phyloP scores from a whole-genome alignment of 2,113 vertebrate species.

The Neomonachus schauinslandi region DNA sequence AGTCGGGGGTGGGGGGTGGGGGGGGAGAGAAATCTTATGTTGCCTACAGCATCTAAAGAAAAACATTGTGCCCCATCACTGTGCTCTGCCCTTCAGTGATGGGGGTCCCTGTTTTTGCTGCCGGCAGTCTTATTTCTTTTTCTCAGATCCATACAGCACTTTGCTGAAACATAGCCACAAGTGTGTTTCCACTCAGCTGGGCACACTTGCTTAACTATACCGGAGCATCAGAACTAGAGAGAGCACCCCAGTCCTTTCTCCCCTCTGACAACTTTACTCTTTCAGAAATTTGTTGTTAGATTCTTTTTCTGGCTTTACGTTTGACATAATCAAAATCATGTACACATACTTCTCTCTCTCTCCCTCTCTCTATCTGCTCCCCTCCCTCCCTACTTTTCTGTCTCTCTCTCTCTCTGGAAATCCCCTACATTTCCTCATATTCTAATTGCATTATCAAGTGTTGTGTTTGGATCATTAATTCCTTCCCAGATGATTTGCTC shows the following conservation, averaged over 20 bases:
- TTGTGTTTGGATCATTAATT: constrained; percentile 70
- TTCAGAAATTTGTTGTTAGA: not conserved
- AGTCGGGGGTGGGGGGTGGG: not conserved
- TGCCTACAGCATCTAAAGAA: not conserved
- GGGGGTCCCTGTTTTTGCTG: not conserved
- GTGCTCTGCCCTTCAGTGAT: accelerated
- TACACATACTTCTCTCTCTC: not conserved
- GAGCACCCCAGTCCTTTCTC: not conserved
- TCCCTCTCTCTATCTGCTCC: not conserved
- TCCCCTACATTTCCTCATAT: not conserved
- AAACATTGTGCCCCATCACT: accelerated
- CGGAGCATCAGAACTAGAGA: not conserved
- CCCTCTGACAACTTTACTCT: not conserved
- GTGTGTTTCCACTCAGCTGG: constrained; percentile 1
- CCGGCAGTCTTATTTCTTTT: not conserved
- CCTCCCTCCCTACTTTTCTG: not conserved
- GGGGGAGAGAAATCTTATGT: not conserved
- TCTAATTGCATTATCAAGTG: constrained; percentile 65
- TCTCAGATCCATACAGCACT: not conserved
- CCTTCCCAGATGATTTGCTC: constrained; percentile 62
- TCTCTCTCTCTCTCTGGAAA: not conserved
- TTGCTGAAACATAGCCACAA: not conserved
- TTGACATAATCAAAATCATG: not conserved
- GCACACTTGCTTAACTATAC: not conserved
- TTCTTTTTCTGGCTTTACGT: not conserved